These are phyloP conservation scores for Cervus canadensis DNA, from an alignment of 2,113 vertebrate species.

Conservation along the genomic window DNA sequence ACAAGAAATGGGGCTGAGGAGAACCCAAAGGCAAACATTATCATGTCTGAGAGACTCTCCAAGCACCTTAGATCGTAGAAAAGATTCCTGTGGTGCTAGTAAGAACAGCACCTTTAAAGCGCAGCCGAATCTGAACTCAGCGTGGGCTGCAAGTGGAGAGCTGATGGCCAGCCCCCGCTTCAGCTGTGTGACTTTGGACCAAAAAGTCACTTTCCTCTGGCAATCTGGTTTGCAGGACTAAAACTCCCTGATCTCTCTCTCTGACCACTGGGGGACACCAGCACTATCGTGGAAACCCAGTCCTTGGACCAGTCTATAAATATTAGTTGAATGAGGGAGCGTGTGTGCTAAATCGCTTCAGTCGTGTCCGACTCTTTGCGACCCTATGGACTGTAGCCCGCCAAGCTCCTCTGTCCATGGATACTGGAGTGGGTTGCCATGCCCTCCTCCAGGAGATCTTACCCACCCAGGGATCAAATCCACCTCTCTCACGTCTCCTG, in stretches of 20 bases:
- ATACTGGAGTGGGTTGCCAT: background rate
- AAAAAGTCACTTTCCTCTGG: background rate
- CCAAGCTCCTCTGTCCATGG: background rate
- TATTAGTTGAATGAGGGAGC: background rate
- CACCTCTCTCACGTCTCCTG: background rate
- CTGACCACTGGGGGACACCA: background rate
- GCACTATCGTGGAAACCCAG: background rate
- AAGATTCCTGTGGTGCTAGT: background rate
- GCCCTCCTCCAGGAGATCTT: background rate
- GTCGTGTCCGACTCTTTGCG: background rate
- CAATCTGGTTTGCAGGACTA: background rate
- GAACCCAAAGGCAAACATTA: background rate
- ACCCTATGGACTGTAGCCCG: background rate
- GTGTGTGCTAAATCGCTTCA: background rate
- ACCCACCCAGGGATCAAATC: background rate
- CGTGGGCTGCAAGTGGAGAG: background rate
- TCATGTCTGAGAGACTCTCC: background rate
- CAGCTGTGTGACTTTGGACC: background rate
- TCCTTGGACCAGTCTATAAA: background rate
- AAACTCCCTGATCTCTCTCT: background rate
- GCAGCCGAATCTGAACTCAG: background rate
- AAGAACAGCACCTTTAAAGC: background rate
- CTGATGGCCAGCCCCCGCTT: background rate
- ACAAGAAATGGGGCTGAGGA: background rate
- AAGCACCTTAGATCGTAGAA: background rate